phyloP scores from a whole-genome alignment of 23 tunicate species.

The Trididemnum miniatum region DNA sequence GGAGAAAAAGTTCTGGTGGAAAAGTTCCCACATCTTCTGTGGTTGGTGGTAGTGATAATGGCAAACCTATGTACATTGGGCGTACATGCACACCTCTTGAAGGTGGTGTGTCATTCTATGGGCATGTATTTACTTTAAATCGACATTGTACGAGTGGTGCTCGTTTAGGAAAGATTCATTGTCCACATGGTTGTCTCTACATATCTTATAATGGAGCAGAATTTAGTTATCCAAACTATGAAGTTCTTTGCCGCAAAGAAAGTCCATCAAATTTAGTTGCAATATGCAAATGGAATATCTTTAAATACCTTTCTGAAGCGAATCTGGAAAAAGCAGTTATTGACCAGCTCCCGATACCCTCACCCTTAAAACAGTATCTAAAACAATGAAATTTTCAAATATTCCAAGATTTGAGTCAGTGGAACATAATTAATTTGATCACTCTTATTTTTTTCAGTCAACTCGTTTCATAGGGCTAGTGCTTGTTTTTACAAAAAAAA shows the following conservation, averaged over 20 bases:
- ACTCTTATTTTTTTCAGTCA: no score
- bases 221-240: constrained; percentile 45
- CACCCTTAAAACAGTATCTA: no score
- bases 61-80: constrained; percentile 42
- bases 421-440: no score
- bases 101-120: constrained; percentile 50
- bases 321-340: neutral
- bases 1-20: constrained; percentile 1
- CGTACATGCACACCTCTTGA: constrained; percentile 42
- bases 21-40: constrained; percentile 42
- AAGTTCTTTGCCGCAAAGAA: constrained; percentile 44
- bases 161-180: constrained; percentile 51
- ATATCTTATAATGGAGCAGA: constrained; percentile 56
- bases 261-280: constrained; percentile 38
- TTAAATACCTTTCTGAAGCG: neutral
- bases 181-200: constrained; percentile 60
- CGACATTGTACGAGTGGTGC: neutral
- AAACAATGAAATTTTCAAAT: no score
- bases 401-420: no score
- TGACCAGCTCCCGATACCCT: no score
- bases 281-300: constrained; percentile 53
- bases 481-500: no score
- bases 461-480: no score
- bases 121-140: neutral
- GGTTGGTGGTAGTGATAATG: constrained; percentile 48